phyloP scores from a whole-genome alignment of 2,797 vertebrate genomes.

The Sebastes iracundus region DNA sequence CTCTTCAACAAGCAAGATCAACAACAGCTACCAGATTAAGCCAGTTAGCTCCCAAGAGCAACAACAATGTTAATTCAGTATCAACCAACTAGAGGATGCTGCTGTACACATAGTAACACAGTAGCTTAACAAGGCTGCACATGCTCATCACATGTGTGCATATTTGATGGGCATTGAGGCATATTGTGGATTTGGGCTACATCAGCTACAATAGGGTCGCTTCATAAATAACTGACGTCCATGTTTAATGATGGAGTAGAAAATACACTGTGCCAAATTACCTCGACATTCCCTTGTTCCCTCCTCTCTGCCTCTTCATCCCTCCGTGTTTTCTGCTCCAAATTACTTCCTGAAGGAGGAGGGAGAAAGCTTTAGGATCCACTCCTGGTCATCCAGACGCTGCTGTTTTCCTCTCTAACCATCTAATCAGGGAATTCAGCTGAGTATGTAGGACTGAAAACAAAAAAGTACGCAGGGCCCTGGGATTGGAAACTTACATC shows the following conservation, averaged over 20 bases:
- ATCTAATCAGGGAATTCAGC: slow-evolving; percentile 41
- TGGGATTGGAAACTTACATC: slow-evolving; percentile 7
- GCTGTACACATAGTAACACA: not conserved
- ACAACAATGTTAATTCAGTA: not conserved
- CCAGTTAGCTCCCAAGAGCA: not conserved
- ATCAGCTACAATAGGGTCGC: not conserved
- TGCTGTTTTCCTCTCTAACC: slow-evolving; percentile 30
- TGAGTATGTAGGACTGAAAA: slow-evolving; percentile 18
- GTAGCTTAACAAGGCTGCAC: not conserved
- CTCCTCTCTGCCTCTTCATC: slow-evolving; percentile 26
- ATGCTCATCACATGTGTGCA: not conserved
- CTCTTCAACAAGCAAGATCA: not conserved
- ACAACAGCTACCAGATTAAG: not conserved
- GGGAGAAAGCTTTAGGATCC: slow-evolving; percentile 14
- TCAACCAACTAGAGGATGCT: not conserved
- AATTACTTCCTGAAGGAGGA: slow-evolving; percentile 54
- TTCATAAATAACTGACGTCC: slow-evolving; percentile 51
- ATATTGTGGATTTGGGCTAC: slow-evolving; percentile 12
- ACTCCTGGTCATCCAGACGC: slow-evolving; percentile 33
- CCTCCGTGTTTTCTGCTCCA: slow-evolving; percentile 26
- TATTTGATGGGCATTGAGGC: not conserved
- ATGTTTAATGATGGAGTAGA: slow-evolving; percentile 56
- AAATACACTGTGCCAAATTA: slow-evolving; percentile 43
- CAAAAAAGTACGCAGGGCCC: not conserved
- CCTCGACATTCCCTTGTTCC: slow-evolving; percentile 29